phyloP scores from a whole-genome alignment of 2,888 invertebrate species.

The Scaptomyza tumidula region DNA sequence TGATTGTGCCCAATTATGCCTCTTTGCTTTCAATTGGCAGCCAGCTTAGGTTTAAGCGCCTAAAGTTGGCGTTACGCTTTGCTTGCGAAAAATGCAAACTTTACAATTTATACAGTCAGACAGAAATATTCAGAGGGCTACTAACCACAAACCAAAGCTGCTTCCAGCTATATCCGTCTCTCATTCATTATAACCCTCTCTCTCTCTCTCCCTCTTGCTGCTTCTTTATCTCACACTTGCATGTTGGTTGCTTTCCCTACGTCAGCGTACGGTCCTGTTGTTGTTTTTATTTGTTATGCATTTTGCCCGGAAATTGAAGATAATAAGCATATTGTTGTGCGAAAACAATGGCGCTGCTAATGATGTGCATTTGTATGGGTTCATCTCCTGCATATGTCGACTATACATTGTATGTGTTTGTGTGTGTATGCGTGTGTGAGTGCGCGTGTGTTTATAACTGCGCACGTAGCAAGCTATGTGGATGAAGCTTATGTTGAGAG shows the following conservation, averaged over 20 bases:
- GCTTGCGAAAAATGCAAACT: slow-evolving; percentile 71
- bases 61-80: slow-evolving; percentile 53
- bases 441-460: slow-evolving; percentile 28
- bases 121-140: slow-evolving; percentile 10
- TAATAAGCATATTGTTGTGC: slow-evolving; percentile 81
- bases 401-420: slow-evolving; percentile 4
- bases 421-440: not conserved
- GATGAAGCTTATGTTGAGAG: slow-evolving; percentile 35
- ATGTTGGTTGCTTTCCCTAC: not conserved
- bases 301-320: slow-evolving; percentile 80
- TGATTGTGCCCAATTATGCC: slow-evolving; percentile 42
- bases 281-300: slow-evolving; percentile 79
- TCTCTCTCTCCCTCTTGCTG: not conserved
- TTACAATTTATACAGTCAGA: slow-evolving; percentile 64
- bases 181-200: not conserved
- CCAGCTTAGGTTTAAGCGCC: slow-evolving; percentile 71
- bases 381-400: slow-evolving; percentile 36
- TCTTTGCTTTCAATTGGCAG: slow-evolving; percentile 54
- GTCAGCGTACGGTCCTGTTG: slow-evolving; percentile 29
- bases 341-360: slow-evolving; percentile 79
- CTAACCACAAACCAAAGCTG: slow-evolving; percentile 56
- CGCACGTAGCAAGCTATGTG: slow-evolving; percentile 37
- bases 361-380: slow-evolving; percentile 71
- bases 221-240: not conserved
- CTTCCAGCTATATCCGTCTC: not conserved